Evolutionary conservation across 2,113 vertebrate species (phyloP).

Genomic region (Microtus ochrogaster): DNA sequence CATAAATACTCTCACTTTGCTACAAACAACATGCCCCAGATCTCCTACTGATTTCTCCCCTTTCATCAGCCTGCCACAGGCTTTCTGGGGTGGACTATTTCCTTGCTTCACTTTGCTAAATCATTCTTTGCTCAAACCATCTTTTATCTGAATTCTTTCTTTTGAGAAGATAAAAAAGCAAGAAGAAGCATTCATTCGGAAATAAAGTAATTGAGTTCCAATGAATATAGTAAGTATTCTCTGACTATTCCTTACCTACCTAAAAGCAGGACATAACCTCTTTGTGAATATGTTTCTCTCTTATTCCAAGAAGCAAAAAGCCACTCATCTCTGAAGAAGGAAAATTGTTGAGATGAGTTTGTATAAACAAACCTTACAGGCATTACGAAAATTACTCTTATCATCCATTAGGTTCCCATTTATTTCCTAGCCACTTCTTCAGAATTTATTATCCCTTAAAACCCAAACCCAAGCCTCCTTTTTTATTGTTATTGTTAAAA

Average conservation of each 20-base stretch:
- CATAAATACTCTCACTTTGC: background rate
- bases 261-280: conserved; percentile 5
- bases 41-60: background rate
- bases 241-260: background rate
- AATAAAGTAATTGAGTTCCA: background rate
- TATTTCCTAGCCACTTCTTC: background rate
- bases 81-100: background rate
- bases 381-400: background rate
- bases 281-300: conserved; percentile 9
- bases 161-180: background rate
- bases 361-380: background rate
- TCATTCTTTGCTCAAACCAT: background rate
- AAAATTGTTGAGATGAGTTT: background rate
- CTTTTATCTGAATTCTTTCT: background rate
- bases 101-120: background rate
- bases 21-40: background rate
- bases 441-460: background rate
- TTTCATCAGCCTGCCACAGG: background rate
- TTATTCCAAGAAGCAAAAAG: conserved; percentile 12
- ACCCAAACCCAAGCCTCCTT: background rate
- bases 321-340: background rate
- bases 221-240: background rate
- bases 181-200: background rate
- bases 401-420: background rate
- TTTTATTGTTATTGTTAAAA: background rate